Evolutionary conservation across 2,113 vertebrate species (phyloP), one percentile per base, ranked within the genome.

Genomic region (Megaceryle torquata): DNA sequence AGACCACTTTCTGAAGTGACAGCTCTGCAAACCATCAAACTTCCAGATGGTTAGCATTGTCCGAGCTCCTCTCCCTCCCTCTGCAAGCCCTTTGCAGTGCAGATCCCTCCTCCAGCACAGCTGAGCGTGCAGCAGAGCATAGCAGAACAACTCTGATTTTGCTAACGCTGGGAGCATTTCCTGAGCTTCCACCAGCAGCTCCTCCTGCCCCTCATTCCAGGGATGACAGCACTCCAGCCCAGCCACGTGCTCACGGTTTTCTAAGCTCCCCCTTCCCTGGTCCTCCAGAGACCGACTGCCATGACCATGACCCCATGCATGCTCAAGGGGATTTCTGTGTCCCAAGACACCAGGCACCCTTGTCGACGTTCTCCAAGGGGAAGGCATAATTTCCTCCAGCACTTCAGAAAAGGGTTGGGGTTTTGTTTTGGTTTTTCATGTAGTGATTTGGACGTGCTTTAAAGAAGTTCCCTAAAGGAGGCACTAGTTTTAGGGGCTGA

Each of bases 231-330:
- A 51, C 57, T 37, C 18, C n/a, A 74, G 9, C 39, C 33, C 12
- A 9, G 46, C n/a, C 65, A 74, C 43, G 54, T 41, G 31, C 50
- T 56, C 74, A 29, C 1, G 2, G 17, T 50, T 84, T 88, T 13
- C 63, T 41, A 6, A 53, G 13, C 10, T 50, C 12, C 11, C 25
- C 11, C 21, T 7, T 82, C 46, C 76, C 72, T 60, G 4, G 2
- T 54, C 44, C 50, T 81, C 64, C 64, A 69, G 48, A 89, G 43
- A 57, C 18, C 2, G 2, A 81, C 35, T 56, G 67, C 65, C 68
- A 74, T 0, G 2, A 65, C 41, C 48, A 70, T 2, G 2, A 13
- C 37, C 35, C 33, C 86, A 61, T 0, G 0, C 57, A 61, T 4
- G 5, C 59, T 65, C 28, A 7, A 59, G 43, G 24, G 7, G 18